Conservation (phyloP, 1,140 invertebrate genomes). For the Monochamus saltuarius region DNA sequence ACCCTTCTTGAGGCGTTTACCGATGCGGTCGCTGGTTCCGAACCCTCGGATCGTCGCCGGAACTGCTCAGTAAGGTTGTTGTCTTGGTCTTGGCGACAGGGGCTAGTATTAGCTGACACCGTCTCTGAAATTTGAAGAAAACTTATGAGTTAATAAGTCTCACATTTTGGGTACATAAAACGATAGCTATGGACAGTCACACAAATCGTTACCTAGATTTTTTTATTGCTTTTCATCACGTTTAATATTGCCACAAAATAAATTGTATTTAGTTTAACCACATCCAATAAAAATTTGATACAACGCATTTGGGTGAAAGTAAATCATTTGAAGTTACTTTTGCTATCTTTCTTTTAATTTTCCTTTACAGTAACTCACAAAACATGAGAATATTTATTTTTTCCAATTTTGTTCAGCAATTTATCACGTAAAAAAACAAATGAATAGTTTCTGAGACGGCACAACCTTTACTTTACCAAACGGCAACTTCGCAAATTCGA, state of each 20-base stretch:
- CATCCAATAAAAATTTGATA: not conserved
- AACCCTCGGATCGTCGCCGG: constrained; percentile 58
- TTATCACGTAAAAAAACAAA: no score
- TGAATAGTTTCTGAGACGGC: no score
- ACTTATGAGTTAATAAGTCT: not conserved
- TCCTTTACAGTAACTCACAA: no score
- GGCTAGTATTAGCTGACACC: constrained; percentile 53
- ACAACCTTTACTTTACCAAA: no score
- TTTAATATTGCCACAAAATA: not conserved
- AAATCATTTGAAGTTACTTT: no score
- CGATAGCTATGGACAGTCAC: not conserved
- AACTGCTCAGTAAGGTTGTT: constrained; percentile 41
- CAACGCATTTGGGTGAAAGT: no score
- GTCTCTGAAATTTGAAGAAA: constrained; percentile 41
- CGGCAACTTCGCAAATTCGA: no score
- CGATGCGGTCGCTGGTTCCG: constrained; percentile 47
- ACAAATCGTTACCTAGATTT: not conserved
- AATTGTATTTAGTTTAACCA: not conserved
- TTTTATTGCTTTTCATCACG: not conserved
- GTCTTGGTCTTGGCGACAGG: constrained; percentile 52
- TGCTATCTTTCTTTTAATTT: no score
- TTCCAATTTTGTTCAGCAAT: no score
- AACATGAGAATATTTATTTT: no score
- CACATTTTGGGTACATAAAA: constrained; percentile 5
- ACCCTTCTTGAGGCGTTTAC: constrained; percentile 30